Percentiles rank a stretch among this genome's conserved stretches.
These are phyloP conservation scores for Formica selysi DNA, from an alignment of 1,140 invertebrate species.

Conservation along the genomic window DNA sequence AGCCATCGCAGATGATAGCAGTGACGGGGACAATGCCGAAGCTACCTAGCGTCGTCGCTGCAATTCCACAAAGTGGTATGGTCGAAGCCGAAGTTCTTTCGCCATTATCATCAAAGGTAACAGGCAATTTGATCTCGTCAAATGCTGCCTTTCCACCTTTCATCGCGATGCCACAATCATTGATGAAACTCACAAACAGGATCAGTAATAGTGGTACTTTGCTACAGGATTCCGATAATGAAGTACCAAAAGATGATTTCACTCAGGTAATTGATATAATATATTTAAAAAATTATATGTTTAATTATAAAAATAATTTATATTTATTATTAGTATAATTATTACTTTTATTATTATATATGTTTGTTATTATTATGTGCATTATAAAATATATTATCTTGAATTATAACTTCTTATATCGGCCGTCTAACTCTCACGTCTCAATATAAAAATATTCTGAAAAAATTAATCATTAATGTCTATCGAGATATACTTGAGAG, in stretches of 20 bases:
- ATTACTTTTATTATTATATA: no score
- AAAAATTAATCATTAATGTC: neutral
- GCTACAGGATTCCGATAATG: slow-evolving; percentile 81
- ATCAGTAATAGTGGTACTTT: slow-evolving; percentile 81
- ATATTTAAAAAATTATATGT: neutral
- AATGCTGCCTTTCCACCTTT: slow-evolving; percentile 81
- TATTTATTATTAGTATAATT: no score
- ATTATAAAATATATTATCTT: neutral
- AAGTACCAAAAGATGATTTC: slow-evolving; percentile 82
- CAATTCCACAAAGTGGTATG: slow-evolving; percentile 72
- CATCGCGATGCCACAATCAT: slow-evolving; percentile 83
- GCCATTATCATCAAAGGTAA: slow-evolving; percentile 39
- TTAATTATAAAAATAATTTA: neutral
- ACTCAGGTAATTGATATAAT: slow-evolving; percentile 75
- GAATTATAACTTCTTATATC: neutral
- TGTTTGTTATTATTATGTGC: neutral
- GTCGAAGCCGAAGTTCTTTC: slow-evolving; percentile 60
- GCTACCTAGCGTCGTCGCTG: slow-evolving; percentile 71
- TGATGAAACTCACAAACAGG: slow-evolving; percentile 81
- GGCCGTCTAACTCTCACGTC: neutral
- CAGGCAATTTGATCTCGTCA: slow-evolving; percentile 16
- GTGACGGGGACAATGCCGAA: slow-evolving; percentile 60
- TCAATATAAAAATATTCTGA: neutral
- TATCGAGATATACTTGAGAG: neutral
- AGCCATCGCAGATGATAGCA: slow-evolving; percentile 60